A percentile compares a stretch with the other conserved stretches of the same genome.
Conservation (phyloP, 2,113 vertebrate species). For the Chinchilla lanigera region DNA sequence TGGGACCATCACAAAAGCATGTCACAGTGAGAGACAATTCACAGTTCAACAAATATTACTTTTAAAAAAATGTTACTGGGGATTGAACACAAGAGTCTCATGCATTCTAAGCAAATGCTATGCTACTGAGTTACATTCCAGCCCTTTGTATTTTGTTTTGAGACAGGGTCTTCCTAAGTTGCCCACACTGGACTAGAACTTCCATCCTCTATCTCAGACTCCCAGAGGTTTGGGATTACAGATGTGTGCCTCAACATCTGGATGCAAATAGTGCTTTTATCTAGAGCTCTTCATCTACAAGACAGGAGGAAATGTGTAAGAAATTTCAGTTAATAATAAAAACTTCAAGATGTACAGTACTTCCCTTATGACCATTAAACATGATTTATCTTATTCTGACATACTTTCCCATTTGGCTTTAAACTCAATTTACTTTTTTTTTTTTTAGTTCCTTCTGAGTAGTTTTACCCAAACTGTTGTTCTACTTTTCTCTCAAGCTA, state of each 20-base stretch:
- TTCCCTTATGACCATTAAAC: neutral
- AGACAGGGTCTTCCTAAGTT: neutral
- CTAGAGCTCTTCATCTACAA: neutral
- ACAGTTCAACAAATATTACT: neutral
- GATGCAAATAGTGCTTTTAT: neutral
- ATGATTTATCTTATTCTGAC: neutral
- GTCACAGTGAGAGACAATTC: neutral
- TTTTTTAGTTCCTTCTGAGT: neutral
- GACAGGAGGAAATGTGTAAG: neutral
- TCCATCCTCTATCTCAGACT: neutral
- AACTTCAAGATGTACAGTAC: neutral
- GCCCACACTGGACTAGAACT: neutral
- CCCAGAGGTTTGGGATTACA: neutral
- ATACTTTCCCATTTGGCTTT: neutral
- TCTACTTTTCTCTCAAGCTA: conserved; percentile 15
- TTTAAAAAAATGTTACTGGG: neutral
- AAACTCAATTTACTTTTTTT: conserved; percentile 1
- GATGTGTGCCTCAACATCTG: neutral
- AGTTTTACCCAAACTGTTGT: conserved; percentile 18
- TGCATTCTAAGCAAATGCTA: neutral
- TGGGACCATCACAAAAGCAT: neutral
- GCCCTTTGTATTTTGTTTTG: neutral
- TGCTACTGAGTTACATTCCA: neutral
- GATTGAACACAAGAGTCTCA: neutral
- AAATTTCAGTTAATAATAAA: conserved; percentile 23